These are phyloP conservation scores for Epinotia demarniana DNA, from an alignment of 2,888 invertebrate genomes.

Conservation along the genomic window DNA sequence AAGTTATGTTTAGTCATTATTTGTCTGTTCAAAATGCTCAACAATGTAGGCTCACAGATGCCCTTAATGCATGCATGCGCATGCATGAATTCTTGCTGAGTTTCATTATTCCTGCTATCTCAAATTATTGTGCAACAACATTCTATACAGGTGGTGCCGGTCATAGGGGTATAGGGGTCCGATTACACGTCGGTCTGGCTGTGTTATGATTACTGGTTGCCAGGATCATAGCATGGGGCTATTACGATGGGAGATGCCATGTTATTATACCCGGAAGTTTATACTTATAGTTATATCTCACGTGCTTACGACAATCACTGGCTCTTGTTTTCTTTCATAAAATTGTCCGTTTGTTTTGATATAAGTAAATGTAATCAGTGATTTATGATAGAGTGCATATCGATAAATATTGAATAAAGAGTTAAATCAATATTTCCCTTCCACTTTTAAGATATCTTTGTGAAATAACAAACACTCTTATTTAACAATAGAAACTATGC, in stretches of 20 bases:
- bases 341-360: background rate
- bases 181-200: background rate
- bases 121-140: conserved; percentile 12
- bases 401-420: background rate
- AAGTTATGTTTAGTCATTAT: conserved; percentile 8
- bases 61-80: conserved; percentile 25
- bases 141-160: conserved; percentile 12
- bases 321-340: background rate
- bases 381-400: background rate
- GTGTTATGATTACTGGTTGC: conserved; percentile 12
- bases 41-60: conserved; percentile 18
- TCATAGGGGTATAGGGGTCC: conserved; percentile 24
- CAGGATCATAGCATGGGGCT: background rate
- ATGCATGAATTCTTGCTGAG: conserved; percentile 28
- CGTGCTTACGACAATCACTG: background rate
- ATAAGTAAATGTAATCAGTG: background rate
- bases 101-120: background rate
- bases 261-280: conserved; percentile 27
- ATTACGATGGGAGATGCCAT: conserved; percentile 23
- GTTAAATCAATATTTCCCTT: background rate
- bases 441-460: background rate
- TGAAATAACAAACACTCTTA: background rate
- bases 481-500: background rate
- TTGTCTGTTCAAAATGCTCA: background rate
- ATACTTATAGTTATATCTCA: background rate